Evolutionary conservation across 1,140 invertebrate genomes (phyloP), one percentile per base, ranked within the genome.

Genomic region (Drosophila insularis): DNA sequence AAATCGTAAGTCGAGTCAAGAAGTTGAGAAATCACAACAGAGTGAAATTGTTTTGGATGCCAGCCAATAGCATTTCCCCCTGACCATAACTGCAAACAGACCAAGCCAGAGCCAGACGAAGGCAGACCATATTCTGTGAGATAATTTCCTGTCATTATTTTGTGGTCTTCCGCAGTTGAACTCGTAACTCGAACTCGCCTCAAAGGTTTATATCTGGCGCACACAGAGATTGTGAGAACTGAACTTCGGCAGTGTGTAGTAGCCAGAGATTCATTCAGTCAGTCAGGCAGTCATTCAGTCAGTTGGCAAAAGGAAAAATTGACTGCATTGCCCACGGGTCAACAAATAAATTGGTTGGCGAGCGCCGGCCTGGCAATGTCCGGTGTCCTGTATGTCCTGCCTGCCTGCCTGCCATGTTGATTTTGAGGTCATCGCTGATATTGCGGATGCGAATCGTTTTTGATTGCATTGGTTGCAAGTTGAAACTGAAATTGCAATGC

Each of bases 121-220:
- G 40, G n/a, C 40, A 54, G 63, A 70, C 67, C 76, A 76, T 72
- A 76, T 76, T 79, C 82, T 81, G 76, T 73, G 85, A 84, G 84
- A 89, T 89, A 89, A 89, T 89, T 89, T 89, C 85, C 84, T 89
- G 84, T 89, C 84, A 89, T 89, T 89, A 89, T 89, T 89, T 89
- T 89, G 84, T 89, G 84, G 84, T 89, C 77, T 89, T 84, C 85
- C 84, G 85, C 84, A 89, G 85, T 80, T 73, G 77, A 89, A 89
- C 84, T 85, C 84, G 84, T 89, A 89, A 89, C 84, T 89, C 78
- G 84, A 50, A 50, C 43, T 50, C 85, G 68, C 84, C 74, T 89
- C 84, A 89, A 89, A 89, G 84, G 80, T 89, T 87, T 82, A 86
- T 87, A 69, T 69, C 64, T 75, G 69, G 74, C 70, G 73, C 74